Conservation (phyloP, 2,113 vertebrate genomes). For the Raphicerus campestris region DNA sequence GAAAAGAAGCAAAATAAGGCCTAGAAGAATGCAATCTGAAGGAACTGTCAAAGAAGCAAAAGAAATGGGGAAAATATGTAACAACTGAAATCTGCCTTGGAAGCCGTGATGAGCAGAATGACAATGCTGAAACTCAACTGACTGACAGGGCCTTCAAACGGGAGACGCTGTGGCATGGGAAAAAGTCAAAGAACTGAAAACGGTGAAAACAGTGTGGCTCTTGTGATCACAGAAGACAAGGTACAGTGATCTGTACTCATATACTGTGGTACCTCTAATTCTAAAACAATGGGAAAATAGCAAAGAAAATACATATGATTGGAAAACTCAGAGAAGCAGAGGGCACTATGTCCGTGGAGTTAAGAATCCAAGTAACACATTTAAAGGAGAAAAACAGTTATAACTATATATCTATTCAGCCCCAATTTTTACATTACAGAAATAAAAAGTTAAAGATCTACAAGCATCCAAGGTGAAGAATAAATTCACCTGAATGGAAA, state of each 20-base stretch:
- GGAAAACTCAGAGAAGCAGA: not conserved
- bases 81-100: not conserved
- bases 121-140: not conserved
- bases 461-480: not conserved
- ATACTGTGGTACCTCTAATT: not conserved
- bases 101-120: not conserved
- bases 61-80: fast-evolving
- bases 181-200: not conserved
- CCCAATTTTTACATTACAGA: not conserved
- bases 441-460: not conserved
- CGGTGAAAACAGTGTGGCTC: not conserved
- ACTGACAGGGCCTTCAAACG: not conserved
- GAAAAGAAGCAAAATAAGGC: not conserved
- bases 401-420: not conserved
- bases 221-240: not conserved
- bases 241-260: not conserved
- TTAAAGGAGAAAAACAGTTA: not conserved
- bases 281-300: not conserved
- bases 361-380: not conserved
- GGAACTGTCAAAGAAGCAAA: not conserved
- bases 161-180: not conserved
- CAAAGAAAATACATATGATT: not conserved
- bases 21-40: not conserved
- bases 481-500: not conserved
- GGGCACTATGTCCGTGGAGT: not conserved